Evolutionary conservation across 2,113 vertebrate genomes (phyloP).

Genomic region (Notarius quadriscutis): DNA sequence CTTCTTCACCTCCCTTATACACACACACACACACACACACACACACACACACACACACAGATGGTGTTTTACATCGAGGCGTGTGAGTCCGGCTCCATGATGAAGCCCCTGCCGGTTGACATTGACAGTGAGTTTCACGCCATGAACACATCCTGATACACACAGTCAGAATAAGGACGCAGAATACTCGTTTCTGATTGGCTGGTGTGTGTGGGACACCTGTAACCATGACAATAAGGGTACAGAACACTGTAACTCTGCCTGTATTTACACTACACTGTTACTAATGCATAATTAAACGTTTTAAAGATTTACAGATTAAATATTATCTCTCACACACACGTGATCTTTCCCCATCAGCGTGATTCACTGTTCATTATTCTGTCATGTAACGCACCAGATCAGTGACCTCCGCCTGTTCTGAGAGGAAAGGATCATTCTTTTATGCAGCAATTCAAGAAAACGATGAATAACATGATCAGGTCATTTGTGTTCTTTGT

Average conservation of each 20-base stretch:
- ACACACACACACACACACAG: constrained; percentile 62
- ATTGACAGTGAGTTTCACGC: constrained; percentile 82
- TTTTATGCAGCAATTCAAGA: no score
- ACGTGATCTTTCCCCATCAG: no score
- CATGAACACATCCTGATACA: neutral
- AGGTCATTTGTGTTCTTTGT: no score
- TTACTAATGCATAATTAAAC: neutral
- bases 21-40: no score
- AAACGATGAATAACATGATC: no score
- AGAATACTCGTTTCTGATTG: neutral
- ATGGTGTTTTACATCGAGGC: constrained; percentile 99
- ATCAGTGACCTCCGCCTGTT: no score
- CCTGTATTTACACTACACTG: neutral
- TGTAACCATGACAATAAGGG: neutral
- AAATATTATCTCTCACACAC: neutral
- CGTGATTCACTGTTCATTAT: no score
- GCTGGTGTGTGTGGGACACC: neutral
- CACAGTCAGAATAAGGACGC: neutral
- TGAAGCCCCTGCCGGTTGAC: constrained; percentile 80
- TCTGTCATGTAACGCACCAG: no score
- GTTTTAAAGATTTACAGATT: neutral
- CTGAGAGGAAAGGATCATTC: no score
- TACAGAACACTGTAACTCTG: neutral
- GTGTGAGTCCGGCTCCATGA: constrained; percentile 99
- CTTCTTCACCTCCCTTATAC: neutral